Percentiles rank a stretch among this genome's conserved stretches.
These are phyloP conservation scores for Litoditis marina DNA, from an alignment of 2,888 invertebrate genomes.

Conservation along the genomic window DNA sequence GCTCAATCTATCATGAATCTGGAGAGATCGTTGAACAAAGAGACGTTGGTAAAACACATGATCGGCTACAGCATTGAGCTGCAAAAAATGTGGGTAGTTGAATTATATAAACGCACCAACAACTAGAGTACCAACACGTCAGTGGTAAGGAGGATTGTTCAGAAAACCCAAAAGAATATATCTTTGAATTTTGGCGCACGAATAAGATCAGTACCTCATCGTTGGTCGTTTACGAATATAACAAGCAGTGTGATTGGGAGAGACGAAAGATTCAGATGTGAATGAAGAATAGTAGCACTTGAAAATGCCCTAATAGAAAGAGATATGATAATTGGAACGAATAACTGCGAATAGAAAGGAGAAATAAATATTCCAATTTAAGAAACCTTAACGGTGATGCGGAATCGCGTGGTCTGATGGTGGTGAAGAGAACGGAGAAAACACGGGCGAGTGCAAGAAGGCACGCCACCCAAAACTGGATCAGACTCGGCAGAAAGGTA, in stretches of 20 bases:
- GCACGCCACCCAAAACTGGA: too few relatives aligned
- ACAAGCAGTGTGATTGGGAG: too few relatives aligned
- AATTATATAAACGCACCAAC: background rate
- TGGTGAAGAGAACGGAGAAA: conserved; percentile 89
- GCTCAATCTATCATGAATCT: conserved; percentile 95
- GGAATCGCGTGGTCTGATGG: conserved; percentile 77
- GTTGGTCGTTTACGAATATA: too few relatives aligned
- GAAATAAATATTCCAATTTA: background rate
- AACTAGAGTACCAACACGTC: background rate
- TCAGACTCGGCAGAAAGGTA: too few relatives aligned
- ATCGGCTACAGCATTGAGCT: conserved; percentile 83
- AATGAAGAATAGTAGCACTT: too few relatives aligned
- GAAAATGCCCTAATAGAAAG: too few relatives aligned
- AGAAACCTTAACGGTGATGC: conserved; percentile 28
- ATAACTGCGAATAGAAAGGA: background rate
- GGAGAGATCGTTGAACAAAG: conserved; percentile 85
- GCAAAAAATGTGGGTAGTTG: conserved; percentile 8
- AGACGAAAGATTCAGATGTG: too few relatives aligned
- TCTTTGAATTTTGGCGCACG: too few relatives aligned
- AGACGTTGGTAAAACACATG: conserved; percentile 83
- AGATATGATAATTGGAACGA: too few relatives aligned
- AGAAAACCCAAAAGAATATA: too few relatives aligned
- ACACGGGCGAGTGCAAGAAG: conserved; percentile 1
- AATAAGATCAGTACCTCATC: too few relatives aligned
- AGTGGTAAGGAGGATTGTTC: too few relatives aligned